Conservation (phyloP, 2,888 invertebrate species). For the Syrphus vitripennis region DNA sequence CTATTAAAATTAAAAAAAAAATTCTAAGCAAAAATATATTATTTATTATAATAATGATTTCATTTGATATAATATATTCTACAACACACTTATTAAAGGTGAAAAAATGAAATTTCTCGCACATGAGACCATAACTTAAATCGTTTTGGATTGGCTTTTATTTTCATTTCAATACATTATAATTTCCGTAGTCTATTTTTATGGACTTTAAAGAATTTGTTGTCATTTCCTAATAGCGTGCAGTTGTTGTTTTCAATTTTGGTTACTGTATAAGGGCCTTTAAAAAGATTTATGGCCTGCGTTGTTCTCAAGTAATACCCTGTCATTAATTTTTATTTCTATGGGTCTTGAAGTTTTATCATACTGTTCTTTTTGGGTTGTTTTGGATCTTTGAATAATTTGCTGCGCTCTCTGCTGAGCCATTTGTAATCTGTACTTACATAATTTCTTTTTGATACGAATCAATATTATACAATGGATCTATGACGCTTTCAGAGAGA, state of each 20-base stretch:
- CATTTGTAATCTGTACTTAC: not conserved
- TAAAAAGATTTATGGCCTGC: not conserved
- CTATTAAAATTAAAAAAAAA: no score
- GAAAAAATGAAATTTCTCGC: no score
- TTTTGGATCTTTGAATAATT: not conserved
- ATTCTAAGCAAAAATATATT: no score
- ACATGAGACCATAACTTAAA: no score
- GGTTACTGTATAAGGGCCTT: not conserved
- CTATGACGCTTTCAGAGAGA: not conserved
- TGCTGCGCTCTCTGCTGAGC: not conserved
- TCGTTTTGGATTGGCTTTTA: no score
- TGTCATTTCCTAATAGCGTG: not conserved
- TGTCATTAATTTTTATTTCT: not conserved
- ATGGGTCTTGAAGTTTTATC: not conserved
- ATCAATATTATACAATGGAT: not conserved
- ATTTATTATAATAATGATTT: no score
- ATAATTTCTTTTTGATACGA: conserved; percentile 4
- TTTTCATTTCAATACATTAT: no score
- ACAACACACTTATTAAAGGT: no score
- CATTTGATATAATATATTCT: no score
- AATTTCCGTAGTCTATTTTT: not conserved
- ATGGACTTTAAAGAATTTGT: not conserved
- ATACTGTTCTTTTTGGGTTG: not conserved
- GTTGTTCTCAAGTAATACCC: not conserved
- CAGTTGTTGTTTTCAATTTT: no score